Percentiles rank a stretch among this genome's conserved stretches.
These are phyloP conservation scores for Campoplex nolae DNA, from an alignment of 2,888 invertebrate species.

Conservation along the genomic window DNA sequence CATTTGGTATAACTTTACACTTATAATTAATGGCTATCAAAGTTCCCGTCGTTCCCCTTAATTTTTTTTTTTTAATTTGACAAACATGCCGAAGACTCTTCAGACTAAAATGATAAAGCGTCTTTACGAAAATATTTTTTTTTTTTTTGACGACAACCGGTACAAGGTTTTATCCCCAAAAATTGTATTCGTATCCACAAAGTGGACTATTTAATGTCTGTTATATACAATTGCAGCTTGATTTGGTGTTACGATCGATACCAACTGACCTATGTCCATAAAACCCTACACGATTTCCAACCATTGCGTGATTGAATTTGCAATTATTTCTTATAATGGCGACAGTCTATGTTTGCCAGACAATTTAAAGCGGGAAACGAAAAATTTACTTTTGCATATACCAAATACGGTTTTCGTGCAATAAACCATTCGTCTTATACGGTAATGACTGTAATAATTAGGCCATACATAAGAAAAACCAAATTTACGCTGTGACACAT, in stretches of 20 bases:
- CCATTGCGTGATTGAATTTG: constrained; percentile 14
- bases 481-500: neutral
- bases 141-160: neutral
- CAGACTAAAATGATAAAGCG: neutral
- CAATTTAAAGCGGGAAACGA: constrained; percentile 10
- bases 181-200: neutral
- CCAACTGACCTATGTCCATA: constrained; percentile 13
- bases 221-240: constrained; percentile 12
- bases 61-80: neutral
- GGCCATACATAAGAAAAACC: constrained; percentile 5
- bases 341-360: constrained; percentile 11
- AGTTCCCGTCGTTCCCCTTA: neutral
- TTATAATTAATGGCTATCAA: neutral
- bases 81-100: neutral
- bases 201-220: constrained; percentile 2
- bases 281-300: constrained; percentile 11
- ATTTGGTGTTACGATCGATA: constrained; percentile 18
- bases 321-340: constrained; percentile 19
- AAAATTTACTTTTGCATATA: constrained; percentile 16
- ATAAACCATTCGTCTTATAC: constrained; percentile 37
- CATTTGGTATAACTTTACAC: neutral
- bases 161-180: neutral
- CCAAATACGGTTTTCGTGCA: constrained; percentile 8
- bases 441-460: neutral
- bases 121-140: neutral